Percentiles rank a stretch among this genome's conserved stretches.
phyloP scores from a whole-genome alignment of 2,797 vertebrate genomes.

The Cyprinodon diabolis region DNA sequence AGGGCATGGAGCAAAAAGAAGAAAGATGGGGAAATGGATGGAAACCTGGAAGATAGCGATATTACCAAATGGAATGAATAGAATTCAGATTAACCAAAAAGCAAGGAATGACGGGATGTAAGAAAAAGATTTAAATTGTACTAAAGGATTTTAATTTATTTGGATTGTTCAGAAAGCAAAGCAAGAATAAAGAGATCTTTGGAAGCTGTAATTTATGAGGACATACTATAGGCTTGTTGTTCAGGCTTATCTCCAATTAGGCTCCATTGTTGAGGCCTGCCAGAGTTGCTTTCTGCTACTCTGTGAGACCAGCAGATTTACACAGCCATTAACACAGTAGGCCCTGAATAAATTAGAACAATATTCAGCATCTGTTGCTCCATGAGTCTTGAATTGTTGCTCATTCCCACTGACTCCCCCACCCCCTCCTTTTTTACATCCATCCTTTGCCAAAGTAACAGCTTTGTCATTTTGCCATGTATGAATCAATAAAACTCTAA shows the following conservation, averaged over 20 bases:
- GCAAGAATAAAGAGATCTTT: constrained; percentile 27
- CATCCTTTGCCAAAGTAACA: constrained; percentile 37
- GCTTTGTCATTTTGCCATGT: constrained; percentile 60
- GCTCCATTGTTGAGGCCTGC: constrained; percentile 75
- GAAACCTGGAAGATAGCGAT: constrained; percentile 10
- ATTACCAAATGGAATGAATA: constrained; percentile 15
- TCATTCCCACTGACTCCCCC: constrained; percentile 28
- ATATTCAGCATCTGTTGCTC: constrained; percentile 72
- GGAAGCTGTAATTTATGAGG: constrained; percentile 74
- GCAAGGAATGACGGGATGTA: constrained; percentile 13
- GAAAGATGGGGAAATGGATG: constrained; percentile 17
- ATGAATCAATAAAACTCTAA: constrained; percentile 56
- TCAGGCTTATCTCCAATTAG: constrained; percentile 83
- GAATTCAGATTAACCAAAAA: constrained; percentile 5
- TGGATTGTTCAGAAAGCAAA: constrained; percentile 5
- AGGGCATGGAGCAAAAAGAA: constrained; percentile 37
- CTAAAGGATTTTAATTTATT: constrained; percentile 5
- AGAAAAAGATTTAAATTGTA: constrained; percentile 35
- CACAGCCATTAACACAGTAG: constrained; percentile 76
- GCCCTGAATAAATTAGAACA: constrained; percentile 71
- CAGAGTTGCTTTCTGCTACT: constrained; percentile 67
- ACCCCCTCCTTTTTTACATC: constrained; percentile 5
- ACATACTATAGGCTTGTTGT: constrained; percentile 75
- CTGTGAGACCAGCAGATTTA: constrained; percentile 71
- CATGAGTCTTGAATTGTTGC: constrained; percentile 51